Base-by-base conservation (phyloP, 2,888 invertebrate genomes). In the Creontiades dilutus region DNA sequence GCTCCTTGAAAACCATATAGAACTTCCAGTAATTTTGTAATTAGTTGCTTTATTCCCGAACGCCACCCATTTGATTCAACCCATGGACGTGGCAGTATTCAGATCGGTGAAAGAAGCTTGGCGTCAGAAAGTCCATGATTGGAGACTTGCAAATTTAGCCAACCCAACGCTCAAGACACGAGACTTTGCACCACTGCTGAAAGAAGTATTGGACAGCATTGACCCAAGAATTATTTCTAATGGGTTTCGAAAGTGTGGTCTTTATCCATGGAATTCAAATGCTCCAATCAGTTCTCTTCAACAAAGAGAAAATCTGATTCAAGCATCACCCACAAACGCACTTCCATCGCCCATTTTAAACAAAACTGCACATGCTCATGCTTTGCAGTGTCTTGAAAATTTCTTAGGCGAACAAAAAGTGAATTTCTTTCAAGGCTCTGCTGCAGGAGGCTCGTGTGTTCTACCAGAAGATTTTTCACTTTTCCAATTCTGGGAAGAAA, bases 1-100 rank as follows among this genome's bases (percentile, higher is more conserved):
- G 93, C 90, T 93, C 55, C 57, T 92, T 57, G 91, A 92, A 89
- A 92, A 93, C 87, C 90, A 92, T 55, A 92, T 93, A 52, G 86
- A 92, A 84, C 91, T 92, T n/a, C 93, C 92, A 78, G 92, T 93
- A 55, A 92, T 94, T 88, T 89, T 9, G 91, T 92, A 75, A 86
- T 52, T 92, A 14, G 80, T 91, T 27, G 90, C 92, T 0, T 55
- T 92, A 14, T 90, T 85, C 61, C 91, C 92, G 2, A 92, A 92
- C 75, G 90, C 91, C 14, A 92, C 91, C 12, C 92, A 92, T 78
- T 85, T 92, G 14, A 68, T 91, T 27, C 92, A 92, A 68, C 92
- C 92, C n/a, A 23, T 75, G 23, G 75, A 75, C 16, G 75, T 93
- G 4, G 92, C 92, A 23, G 92, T 93, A 52, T 93, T 93, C 91